phyloP scores from a whole-genome alignment of 1,140 invertebrate species.

The Frieseomelitta varia region DNA sequence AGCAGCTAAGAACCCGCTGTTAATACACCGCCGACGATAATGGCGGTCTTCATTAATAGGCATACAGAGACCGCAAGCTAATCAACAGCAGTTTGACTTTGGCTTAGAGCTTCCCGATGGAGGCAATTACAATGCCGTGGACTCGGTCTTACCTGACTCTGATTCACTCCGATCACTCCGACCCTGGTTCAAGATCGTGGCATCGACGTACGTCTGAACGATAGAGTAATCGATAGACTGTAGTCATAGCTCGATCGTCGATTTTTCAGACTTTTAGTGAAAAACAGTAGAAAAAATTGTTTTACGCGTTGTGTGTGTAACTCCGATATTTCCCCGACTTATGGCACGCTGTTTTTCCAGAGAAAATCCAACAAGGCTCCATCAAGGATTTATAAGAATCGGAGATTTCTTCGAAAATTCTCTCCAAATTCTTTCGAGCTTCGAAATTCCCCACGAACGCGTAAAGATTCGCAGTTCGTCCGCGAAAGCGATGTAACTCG shows the following conservation, averaged over 20 bases:
- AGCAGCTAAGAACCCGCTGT: constrained; percentile 44
- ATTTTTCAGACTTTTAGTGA: too few species aligned
- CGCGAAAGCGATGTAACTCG: too few species aligned
- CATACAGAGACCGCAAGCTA: constrained; percentile 35
- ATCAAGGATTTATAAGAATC: too few species aligned
- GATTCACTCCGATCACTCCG: background rate
- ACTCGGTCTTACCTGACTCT: background rate
- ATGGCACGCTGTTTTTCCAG: too few species aligned
- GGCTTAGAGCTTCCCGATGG: constrained; percentile 7
- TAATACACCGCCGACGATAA: constrained; percentile 44
- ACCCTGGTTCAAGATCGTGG: background rate
- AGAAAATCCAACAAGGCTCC: too few species aligned
- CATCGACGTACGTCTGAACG: background rate
- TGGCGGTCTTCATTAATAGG: constrained; percentile 54
- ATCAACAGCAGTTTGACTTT: constrained; percentile 45
- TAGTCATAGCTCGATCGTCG: background rate
- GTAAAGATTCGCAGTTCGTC: too few species aligned
- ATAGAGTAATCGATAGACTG: background rate
- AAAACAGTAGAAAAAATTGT: too few species aligned
- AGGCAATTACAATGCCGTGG: constrained; percentile 27
- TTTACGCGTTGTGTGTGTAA: too few species aligned
- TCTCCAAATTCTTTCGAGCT: too few species aligned
- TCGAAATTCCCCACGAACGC: too few species aligned
- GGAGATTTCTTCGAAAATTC: too few species aligned
- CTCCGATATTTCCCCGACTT: too few species aligned